Conservation (phyloP, 1,140 invertebrate genomes). For the Hylaeus volcanicus region DNA sequence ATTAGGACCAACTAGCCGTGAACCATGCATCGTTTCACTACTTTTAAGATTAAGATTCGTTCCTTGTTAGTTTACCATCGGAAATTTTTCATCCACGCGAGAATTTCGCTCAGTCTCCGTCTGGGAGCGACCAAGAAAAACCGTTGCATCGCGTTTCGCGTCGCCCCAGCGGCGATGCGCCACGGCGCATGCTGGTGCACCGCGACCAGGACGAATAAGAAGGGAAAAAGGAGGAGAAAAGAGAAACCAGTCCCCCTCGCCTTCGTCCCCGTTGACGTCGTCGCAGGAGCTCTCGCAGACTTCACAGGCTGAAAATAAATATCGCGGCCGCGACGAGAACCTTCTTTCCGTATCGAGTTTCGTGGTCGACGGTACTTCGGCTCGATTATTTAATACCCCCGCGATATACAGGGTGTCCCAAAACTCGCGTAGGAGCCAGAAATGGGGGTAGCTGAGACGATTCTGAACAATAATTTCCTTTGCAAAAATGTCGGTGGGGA, state of each 20-base stretch:
- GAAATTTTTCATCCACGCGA: no score
- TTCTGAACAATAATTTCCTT: no score
- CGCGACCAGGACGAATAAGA: constrained; percentile 8
- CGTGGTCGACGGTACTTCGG: constrained; percentile 30
- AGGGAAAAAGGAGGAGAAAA: constrained; percentile 28
- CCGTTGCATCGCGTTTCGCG: constrained; percentile 50
- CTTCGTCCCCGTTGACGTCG: constrained; percentile 36
- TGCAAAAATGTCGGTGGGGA: no score
- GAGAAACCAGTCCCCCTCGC: constrained; percentile 49
- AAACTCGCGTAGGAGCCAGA: no score
- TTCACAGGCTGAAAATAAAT: constrained; percentile 49
- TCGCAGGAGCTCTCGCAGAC: constrained; percentile 43
- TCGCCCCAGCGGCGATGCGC: constrained; percentile 65
- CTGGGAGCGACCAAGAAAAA: constrained; percentile 47
- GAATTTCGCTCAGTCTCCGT: constrained; percentile 36
- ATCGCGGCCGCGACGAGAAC: constrained; percentile 28
- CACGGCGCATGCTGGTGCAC: constrained; percentile 35
- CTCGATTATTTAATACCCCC: constrained; percentile 25
- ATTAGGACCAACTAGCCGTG: no score
- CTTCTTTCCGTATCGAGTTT: constrained; percentile 38
- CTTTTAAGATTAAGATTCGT: no score
- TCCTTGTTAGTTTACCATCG: no score
- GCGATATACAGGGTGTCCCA: no score
- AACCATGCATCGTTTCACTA: no score
- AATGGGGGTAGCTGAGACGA: no score